Evolutionary conservation across 2,888 invertebrate genomes (phyloP).

Genomic region (Thysanoteuthis rhombus): DNA sequence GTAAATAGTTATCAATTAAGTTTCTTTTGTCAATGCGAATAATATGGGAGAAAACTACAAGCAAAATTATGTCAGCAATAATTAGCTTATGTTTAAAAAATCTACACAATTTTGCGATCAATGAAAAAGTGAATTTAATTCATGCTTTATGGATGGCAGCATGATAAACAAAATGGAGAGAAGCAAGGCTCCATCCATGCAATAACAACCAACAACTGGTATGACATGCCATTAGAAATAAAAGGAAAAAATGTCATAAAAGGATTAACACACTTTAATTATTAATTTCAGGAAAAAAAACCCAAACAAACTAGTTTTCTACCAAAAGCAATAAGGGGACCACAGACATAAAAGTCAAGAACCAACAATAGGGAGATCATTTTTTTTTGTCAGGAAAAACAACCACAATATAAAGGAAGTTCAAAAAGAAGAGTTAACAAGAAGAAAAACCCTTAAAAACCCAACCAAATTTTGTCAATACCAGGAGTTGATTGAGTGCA

Average conservation of each 20-base stretch:
- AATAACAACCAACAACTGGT: background rate
- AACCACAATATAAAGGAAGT: background rate
- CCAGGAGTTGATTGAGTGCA: background rate
- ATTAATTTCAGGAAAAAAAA: background rate
- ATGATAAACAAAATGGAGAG: slow-evolving; percentile 14
- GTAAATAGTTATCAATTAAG: background rate
- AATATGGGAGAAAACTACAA: background rate
- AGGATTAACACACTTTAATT: background rate
- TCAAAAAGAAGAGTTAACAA: background rate
- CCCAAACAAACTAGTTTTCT: background rate
- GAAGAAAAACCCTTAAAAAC: background rate
- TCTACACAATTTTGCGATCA: background rate
- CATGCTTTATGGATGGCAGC: background rate
- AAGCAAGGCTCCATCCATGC: slow-evolving; percentile 16
- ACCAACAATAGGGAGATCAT: background rate
- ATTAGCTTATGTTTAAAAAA: background rate
- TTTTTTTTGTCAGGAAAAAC: background rate
- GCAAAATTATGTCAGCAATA: background rate
- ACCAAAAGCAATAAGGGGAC: too few relatives aligned
- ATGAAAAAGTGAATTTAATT: background rate
- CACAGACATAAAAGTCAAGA: background rate
- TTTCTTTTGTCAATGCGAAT: background rate
- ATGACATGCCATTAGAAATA: background rate
- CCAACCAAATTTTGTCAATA: background rate
- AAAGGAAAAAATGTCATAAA: background rate